Evolutionary conservation across 1,140 invertebrate genomes (phyloP), one percentile per base, ranked within the genome.

Genomic region (Drosophila guanche): DNA sequence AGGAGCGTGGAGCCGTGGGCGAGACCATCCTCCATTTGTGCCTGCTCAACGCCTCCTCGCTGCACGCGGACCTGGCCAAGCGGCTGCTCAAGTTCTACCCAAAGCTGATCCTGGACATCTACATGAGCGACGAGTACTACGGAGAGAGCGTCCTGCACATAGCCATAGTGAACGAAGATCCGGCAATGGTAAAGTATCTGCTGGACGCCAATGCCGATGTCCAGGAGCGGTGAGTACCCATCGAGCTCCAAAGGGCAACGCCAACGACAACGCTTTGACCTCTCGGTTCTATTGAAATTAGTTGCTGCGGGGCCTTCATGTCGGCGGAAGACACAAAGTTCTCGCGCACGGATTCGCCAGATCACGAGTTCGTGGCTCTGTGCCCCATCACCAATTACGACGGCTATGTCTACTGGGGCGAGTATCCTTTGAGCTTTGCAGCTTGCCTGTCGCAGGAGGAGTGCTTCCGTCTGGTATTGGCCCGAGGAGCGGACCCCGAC

Each of bases 401-500:
- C 85, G 98, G 98, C 94, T 98, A 99, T 92, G 97, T 99, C 0
- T 99, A 99, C 92, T 99, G 98, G 97, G 98, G 98, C 33, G 98
- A 99, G 92, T 99, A 99, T 93, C 98, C 99, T 0, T 92, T 99
- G 10, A 95, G 95, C 52, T 99, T 99, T 92, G 98, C 98, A 2
- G 98, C 98, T 0, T 99, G 98, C 91, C 93, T 99, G 1, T 97
- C 97, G 1, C 98, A 99, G 92, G 98, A 99, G 90, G 98, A 99
- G 91, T 99, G 98, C 91, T 99, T 98, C 79, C 94, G 98, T 6
- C 93, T 99, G 70, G 96, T 99, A 57, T 91, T 99, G 41, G 97
- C 98, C 0, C 95, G 97, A 92, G 97, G 97, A n/a, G 98, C 98
- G 0, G 95, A 99, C 93, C 97, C 98, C 0, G 95, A 99, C 91